Evolutionary conservation across 2,797 vertebrate species (phyloP).

Genomic region (Heterohyrax brucei): DNA sequence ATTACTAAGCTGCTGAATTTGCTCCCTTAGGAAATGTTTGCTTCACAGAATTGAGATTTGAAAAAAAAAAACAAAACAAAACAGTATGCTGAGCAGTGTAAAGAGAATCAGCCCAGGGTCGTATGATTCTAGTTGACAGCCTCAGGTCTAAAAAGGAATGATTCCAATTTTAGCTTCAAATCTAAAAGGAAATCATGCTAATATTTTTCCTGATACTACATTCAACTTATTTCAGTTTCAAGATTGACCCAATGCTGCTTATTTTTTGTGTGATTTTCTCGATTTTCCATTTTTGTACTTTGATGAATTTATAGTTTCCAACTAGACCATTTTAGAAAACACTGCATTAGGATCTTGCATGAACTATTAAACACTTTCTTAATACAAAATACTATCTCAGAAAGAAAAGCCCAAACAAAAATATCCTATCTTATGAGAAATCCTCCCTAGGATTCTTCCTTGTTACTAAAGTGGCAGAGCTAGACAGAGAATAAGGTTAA

Average conservation of each 20-base stretch:
- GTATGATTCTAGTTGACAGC: background rate
- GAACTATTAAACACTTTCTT: conserved; percentile 1
- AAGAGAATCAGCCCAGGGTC: background rate
- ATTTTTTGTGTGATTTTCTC: background rate
- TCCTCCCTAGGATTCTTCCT: background rate
- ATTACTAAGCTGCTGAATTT: conserved; percentile 76
- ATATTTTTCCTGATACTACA: background rate
- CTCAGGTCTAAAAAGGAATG: background rate
- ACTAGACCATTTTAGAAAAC: background rate
- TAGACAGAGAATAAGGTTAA: background rate
- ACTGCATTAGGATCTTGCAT: background rate
- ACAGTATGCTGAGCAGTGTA: conserved; percentile 8
- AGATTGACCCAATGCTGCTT: background rate
- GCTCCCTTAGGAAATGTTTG: conserved; percentile 34
- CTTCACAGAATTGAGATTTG: background rate
- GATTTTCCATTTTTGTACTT: conserved; percentile 21
- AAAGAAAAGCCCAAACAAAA: background rate
- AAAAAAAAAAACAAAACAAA: conserved; percentile 26
- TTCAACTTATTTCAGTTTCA: background rate
- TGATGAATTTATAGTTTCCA: conserved; percentile 39
- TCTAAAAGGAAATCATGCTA: background rate
- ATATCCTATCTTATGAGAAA: background rate
- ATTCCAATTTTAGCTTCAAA: conserved; percentile 49
- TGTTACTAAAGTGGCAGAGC: background rate
- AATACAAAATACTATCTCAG: background rate